Evolutionary conservation across 2,113 vertebrate species (phyloP).

Genomic region (Neolamprologus sp.): DNA sequence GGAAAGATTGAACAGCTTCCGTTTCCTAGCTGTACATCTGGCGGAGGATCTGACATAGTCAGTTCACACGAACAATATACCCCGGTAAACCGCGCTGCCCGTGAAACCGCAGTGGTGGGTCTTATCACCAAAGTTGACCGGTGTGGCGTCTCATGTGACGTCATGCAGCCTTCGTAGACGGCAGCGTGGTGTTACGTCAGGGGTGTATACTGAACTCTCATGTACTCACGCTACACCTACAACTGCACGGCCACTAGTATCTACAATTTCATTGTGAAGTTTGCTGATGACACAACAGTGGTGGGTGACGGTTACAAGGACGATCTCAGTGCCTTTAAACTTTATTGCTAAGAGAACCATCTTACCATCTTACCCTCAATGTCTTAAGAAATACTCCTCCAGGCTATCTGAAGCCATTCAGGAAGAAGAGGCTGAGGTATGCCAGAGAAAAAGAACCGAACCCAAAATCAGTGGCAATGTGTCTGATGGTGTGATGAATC

Average conservation of each 20-base stretch:
- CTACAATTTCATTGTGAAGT: background rate
- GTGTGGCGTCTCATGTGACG: background rate
- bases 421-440: background rate
- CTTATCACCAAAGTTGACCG: background rate
- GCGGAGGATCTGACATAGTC: accelerated
- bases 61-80: too few relatives aligned
- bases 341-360: background rate
- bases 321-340: background rate
- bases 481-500: background rate
- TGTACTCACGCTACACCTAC: background rate
- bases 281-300: background rate
- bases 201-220: background rate
- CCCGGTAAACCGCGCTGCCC: too few relatives aligned
- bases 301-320: background rate
- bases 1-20: background rate
- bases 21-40: too few relatives aligned
- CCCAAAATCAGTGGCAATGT: background rate
- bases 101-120: background rate
- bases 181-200: background rate
- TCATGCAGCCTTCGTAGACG: accelerated
- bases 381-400: background rate
- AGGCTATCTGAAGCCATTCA: background rate
- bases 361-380: background rate
- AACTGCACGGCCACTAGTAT: background rate
- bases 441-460: background rate